Evolutionary conservation across 2,113 vertebrate genomes (phyloP), one percentile per base, ranked within the genome.

Genomic region (Salminus brasiliensis): DNA sequence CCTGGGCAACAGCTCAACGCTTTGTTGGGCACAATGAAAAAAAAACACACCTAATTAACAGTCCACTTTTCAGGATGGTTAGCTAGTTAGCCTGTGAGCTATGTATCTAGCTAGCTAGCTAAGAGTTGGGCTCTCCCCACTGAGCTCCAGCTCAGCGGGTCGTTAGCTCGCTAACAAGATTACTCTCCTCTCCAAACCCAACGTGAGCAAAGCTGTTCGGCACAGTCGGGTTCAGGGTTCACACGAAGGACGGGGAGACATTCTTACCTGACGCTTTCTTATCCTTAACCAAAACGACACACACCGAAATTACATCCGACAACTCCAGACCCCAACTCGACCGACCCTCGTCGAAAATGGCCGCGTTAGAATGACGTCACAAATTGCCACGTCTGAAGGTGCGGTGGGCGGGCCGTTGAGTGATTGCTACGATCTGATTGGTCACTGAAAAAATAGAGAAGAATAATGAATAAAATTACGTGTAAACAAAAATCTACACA

Each of bases 371-470:
- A 89, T 92, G 93, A 91, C 92, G 91, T 90, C 74, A 76, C 2
- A 9, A 12, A 70, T 72, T 91, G 93, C 93, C 93, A 93, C 93
- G 93, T 93, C 85, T 88, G 21, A 66, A 59, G 27, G 39, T 13
- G 60, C 30, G 52, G 29, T 55, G 70, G 70, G 77, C 21, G 67
- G 79, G 53, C 8, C 60, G 21, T 62, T 45, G 5, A 18, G 29
- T 1, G 10, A 11, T 18, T 39, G 16, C 9, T 55, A 2, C 16
- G 10, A 55, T 1, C 52, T n/a, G 52, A 23, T 55, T 55, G 21
- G 21, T 52, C 6, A 5, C 21, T 12, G 15, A 5, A 45, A 60
- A 60, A 62, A 13, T 13, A 25, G 10, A 43, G 7, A 13, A 18
- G 21, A n/a, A 39, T 15, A 18, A 2, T 3, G 2, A 8, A 32